phyloP scores from a whole-genome alignment of 1,140 invertebrate species.

The Drosophila takahashii region DNA sequence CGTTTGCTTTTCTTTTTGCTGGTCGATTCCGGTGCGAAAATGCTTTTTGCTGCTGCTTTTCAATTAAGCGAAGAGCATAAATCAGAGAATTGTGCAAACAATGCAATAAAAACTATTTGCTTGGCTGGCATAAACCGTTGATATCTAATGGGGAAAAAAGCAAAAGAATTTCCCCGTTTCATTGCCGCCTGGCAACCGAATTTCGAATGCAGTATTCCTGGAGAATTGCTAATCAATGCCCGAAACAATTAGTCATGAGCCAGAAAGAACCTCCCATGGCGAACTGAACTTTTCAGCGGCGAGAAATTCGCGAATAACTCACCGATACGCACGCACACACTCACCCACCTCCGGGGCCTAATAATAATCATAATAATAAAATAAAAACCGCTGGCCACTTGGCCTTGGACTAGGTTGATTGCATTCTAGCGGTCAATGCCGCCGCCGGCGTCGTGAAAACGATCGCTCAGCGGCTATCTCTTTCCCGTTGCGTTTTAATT shows the following conservation, averaged over 20 bases:
- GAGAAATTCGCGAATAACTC: conserved; percentile 36
- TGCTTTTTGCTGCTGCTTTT: conserved; percentile 41
- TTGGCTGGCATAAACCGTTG: conserved; percentile 7
- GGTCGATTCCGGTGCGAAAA: conserved; percentile 42
- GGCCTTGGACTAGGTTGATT: conserved; percentile 84
- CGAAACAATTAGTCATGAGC: conserved; percentile 53
- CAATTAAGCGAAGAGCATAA: conserved; percentile 68
- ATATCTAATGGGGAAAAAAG: background rate
- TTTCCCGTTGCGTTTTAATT: conserved; percentile 13
- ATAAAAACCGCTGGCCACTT: conserved; percentile 80
- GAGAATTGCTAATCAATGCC: conserved; percentile 15
- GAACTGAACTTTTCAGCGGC: background rate
- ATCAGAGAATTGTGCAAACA: conserved; percentile 50
- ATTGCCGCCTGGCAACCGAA: conserved; percentile 30
- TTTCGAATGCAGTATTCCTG: conserved; percentile 22
- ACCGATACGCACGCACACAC: conserved; percentile 7
- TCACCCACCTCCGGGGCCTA: conserved; percentile 29
- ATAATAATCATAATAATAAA: conserved; percentile 61
- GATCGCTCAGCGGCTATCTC: conserved; percentile 47
- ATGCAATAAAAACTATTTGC: conserved; percentile 37
- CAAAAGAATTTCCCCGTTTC: background rate
- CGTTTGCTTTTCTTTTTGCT: too few species aligned
- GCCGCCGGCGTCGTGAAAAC: conserved; percentile 65
- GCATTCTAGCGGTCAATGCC: conserved; percentile 83
- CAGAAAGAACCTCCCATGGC: conserved; percentile 11